Evolutionary conservation across 2,888 invertebrate species (phyloP), one percentile per base, ranked within the genome.

Genomic region (Lithophane leautieri): DNA sequence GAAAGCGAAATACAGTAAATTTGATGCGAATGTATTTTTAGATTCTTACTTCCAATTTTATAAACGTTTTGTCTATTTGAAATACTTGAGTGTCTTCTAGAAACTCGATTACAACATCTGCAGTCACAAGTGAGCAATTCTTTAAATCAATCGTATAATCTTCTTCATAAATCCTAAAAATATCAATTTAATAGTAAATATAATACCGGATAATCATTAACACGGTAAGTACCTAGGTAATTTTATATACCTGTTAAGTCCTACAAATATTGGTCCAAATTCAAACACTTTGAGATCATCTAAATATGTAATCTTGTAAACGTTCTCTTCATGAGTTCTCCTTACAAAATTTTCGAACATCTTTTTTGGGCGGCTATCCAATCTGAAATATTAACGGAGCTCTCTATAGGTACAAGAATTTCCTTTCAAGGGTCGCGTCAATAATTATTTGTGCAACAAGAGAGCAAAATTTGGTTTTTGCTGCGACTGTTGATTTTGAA

Each of bases 101-200:
- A 81, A 97, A 95, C 75, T 94, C 94, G 47, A 97, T 95, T 14
- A 89, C 90, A 62, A 97, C 92, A 70, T 96, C 93, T 25, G 97
- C 96, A 4, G 94, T 91, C 72, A 97, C 94, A 2, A 95, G 90
- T 0, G 97, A 97, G 56, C 95, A 92, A 90, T 97, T 97, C 83
- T 93, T 95, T 54, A 97, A 92, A 78, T 96, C 94, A 7, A 97
- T 96, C 16, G 92, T 92, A 61, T 96, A 94, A 66, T 93, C 91
- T 84, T 96, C 95, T 89, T 96, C 94, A 82, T 97, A 96, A 71
- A 94, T 90, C 87, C 97, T 97, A 82, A 70, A 91, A 90, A 76
- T 2, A 44, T 44, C 54, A 2, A 50, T 34, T 40, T 28, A 60
- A 28, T 25, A 4, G 8, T 28, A 34, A 34, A 34, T 34, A 42